Conservation (phyloP, 2,888 invertebrate genomes). For the Osmoderma eremita region DNA sequence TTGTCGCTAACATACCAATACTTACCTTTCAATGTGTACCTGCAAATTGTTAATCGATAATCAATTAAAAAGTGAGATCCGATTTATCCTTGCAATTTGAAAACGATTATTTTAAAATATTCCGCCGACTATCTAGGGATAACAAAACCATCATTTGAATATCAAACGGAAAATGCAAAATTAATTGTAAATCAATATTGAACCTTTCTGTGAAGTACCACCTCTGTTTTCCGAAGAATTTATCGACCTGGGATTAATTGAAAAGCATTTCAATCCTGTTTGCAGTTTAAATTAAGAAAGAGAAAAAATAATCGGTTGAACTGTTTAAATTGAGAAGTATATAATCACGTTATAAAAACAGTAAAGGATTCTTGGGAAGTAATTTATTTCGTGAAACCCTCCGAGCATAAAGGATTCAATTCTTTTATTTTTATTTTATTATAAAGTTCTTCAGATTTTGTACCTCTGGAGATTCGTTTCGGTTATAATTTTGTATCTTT, state of each 20-base stretch:
- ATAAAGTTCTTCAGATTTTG: too few species aligned
- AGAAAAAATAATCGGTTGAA: neutral
- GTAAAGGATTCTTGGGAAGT: too few species aligned
- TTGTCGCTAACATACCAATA: too few species aligned
- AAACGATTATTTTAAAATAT: constrained; percentile 3
- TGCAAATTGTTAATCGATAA: neutral
- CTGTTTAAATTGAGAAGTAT: neutral
- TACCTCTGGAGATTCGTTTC: too few species aligned
- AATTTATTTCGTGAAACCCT: too few species aligned
- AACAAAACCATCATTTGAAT: constrained; percentile 11
- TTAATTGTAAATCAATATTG: constrained; percentile 32
- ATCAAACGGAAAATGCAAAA: constrained; percentile 9
- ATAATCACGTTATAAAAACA: neutral
- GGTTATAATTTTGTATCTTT: too few species aligned
- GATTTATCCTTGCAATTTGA: constrained; percentile 14
- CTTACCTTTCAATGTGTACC: too few species aligned
- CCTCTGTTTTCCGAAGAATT: neutral
- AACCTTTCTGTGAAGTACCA: neutral
- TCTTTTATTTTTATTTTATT: too few species aligned
- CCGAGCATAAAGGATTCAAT: too few species aligned
- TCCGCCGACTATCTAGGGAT: constrained; percentile 4
- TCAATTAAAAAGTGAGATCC: neutral
- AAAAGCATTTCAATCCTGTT: constrained; percentile 1
- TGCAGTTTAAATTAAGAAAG: neutral
- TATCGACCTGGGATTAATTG: constrained; percentile 8